Base-by-base conservation (phyloP, 1,140 invertebrate species). In the Oscheius sp. region DNA sequence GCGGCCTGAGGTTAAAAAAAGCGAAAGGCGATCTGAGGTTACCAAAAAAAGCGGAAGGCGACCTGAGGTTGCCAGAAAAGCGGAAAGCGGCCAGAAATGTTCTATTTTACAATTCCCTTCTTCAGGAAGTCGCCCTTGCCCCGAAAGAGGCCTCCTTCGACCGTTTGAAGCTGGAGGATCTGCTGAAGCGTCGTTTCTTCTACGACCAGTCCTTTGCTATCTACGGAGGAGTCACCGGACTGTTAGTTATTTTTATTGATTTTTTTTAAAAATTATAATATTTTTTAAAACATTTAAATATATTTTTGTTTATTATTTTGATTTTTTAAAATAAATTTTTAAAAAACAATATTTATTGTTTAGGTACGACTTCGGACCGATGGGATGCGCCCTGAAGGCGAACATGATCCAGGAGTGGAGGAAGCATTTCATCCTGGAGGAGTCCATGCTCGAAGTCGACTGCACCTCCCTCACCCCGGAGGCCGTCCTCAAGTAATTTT, bases 191-290 rank as follows among this genome's bases (percentile, higher is more conserved):
- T 79, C 88, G 95, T 77, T 99, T 99, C 85, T 99, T 97, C 85
- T 96, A 91, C 87, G 96, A 99, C 85, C 94, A 97, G 83, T 96
- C 95, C 0, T 99, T 99, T 89, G 93, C 95, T 2, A 99, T 99
- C 84, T 99, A 99, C 88, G 97, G 97, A 80, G 97, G 95, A 77
- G 91, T 80, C 59, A 72, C 80, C 36, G 78, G 72, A 26, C 31
- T 71, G 66, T 68, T 23, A 38, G 31, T 65, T 34, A 4, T 65
- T 7, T 61, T 35, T 36, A 66, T 46, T 23, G 3, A 13, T 45
- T 68, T 63, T 77, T 2, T 3, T 3, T 78, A 31, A 77, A 15
- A 35, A 67, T 78, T 61, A 23, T 77, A 28, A 15, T n/a, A 55
- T 15, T 23, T 49, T 7, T 15, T 73, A 66, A 64, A 77, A 73